Base-by-base conservation (phyloP, 2,888 invertebrate species). In the Dynastes tityus region DNA sequence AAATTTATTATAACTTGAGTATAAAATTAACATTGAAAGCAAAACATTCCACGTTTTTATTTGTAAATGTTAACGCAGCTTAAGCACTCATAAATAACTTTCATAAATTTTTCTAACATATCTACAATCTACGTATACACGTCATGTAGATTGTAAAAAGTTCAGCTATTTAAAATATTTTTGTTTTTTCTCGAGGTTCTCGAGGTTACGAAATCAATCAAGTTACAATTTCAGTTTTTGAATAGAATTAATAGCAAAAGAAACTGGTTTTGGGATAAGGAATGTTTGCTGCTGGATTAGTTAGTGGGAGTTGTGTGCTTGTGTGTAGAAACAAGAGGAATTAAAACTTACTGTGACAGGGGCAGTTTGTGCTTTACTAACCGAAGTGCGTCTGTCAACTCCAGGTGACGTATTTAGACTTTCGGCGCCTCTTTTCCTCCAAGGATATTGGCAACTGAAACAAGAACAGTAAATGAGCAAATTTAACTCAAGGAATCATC, bases 401-500 rank as follows among this genome's bases (percentile, higher is more conserved):
- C 88, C 87, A 37, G 88, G 88, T 40, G 88, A 88, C 29, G 88
- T 87, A 78, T 86, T 85, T 67, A 86, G 82, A 81, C 87, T 88
- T 80, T 88, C 88, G 51, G 87, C 87, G 79, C 87, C 88, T 76
- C 85, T 84, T 80, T 85, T 85, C 78, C 84, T 81, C 83, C 85
- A 85, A 65, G 87, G 84, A 80, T 85, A 84, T 80, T 87, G 86
- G 76, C 86, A 86, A 81, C 88, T 88, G 85, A 61, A 88, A 84
- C 70, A 80, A 80, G 78, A 73, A 32, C 8, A 61, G 63, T 40
- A 45, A 70, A 40, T 45, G 49, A 4, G 11, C 9, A 11, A 49
- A 9, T 4, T 55, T 73, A 16, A 22, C n/a, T 16, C 55, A 22
- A 55, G 2, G 22, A 55, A 11, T 11, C 2, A 45, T 45, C 0